Conservation (phyloP, 2,797 vertebrate species). For the Poecilia picta region DNA sequence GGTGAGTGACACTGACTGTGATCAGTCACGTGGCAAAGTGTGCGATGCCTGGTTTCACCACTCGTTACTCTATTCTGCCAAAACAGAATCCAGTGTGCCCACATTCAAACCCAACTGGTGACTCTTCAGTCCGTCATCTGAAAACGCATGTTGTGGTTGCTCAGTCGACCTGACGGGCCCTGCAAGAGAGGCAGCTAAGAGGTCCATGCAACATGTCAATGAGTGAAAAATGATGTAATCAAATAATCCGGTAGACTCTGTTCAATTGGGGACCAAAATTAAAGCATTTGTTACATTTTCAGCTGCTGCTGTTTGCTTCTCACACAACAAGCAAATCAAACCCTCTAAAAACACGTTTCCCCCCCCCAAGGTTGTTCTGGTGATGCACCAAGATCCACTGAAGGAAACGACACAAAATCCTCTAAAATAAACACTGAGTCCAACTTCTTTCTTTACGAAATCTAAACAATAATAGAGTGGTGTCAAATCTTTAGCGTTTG, state of each 20-base stretch:
- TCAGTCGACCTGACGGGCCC: neutral
- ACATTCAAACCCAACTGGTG: neutral
- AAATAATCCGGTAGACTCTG: neutral
- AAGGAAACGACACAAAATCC: too few species aligned
- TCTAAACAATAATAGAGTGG: too few species aligned
- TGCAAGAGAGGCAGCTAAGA: neutral
- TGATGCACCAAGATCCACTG: too few species aligned
- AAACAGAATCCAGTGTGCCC: neutral
- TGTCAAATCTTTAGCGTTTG: too few species aligned
- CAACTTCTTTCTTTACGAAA: too few species aligned
- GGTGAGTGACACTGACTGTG: constrained; percentile 78
- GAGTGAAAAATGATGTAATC: neutral
- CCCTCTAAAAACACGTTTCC: too few species aligned
- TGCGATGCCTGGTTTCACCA: neutral
- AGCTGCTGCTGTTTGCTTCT: too few species aligned
- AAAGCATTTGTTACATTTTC: too few species aligned
- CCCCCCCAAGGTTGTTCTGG: too few species aligned
- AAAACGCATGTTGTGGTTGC: neutral
- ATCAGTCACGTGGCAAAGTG: neutral
- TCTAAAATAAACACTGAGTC: too few species aligned
- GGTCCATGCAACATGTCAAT: neutral
- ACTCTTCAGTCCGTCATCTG: neutral
- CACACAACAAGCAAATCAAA: too few species aligned
- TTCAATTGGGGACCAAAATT: neutral
- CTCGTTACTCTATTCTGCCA: neutral